Evolutionary conservation across 2,888 invertebrate species (phyloP).

Genomic region (Clunio marinus): DNA sequence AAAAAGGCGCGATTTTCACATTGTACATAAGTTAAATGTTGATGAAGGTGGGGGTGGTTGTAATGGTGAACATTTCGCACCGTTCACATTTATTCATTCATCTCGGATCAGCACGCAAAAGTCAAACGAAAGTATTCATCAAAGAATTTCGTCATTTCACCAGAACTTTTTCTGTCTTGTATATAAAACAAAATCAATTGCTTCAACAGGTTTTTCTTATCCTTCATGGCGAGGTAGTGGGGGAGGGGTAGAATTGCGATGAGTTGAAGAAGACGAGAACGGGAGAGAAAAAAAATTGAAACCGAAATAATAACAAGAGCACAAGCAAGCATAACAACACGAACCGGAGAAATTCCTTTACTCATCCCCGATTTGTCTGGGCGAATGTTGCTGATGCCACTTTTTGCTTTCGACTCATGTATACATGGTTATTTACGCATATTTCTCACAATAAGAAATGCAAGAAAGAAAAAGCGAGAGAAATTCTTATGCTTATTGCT

Average conservation of each 20-base stretch:
- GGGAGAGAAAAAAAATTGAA: slow-evolving; percentile 8
- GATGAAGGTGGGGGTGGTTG: neutral
- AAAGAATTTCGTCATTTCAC: neutral
- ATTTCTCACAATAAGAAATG: neutral
- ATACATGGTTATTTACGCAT: slow-evolving; percentile 24
- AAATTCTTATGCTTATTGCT: neutral
- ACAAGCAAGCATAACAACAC: slow-evolving; percentile 15
- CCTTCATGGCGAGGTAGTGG: neutral
- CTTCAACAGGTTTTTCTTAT: slow-evolving; percentile 31
- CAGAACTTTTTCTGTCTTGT: neutral
- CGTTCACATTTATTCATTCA: neutral
- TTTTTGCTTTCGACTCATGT: neutral
- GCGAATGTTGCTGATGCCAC: neutral
- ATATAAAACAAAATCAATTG: slow-evolving; percentile 26
- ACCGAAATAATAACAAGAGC: slow-evolving; percentile 23
- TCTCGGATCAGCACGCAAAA: neutral
- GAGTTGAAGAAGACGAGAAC: no score
- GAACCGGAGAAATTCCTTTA: slow-evolving; percentile 27
- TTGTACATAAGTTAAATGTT: no score
- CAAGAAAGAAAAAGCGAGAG: neutral
- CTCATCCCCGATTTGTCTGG: slow-evolving; percentile 28
- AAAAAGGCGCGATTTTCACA: neutral
- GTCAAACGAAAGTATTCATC: slow-evolving; percentile 3
- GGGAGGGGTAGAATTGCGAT: no score
- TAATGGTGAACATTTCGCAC: neutral